Evolutionary conservation across 2,113 vertebrate species (phyloP).

Genomic region (Pelecanoides urinatrix): DNA sequence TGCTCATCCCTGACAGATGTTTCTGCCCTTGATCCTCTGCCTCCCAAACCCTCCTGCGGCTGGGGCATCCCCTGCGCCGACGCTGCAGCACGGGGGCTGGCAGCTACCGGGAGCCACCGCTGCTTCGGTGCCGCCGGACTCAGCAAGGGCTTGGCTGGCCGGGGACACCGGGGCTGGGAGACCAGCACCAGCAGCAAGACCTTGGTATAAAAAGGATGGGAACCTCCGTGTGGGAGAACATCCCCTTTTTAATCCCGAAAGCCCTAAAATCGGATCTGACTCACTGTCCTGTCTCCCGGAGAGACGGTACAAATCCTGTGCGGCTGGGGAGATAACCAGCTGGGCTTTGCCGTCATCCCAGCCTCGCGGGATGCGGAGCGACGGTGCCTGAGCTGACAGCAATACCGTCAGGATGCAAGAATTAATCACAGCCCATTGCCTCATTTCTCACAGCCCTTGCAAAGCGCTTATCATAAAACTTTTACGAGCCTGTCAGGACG

Average conservation of each 20-base stretch:
- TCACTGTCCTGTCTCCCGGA: neutral
- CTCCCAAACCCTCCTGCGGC: neutral
- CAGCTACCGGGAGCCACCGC: neutral
- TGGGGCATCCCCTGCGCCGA: neutral
- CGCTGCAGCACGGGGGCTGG: neutral
- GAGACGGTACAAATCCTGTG: neutral
- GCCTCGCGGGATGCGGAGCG: neutral
- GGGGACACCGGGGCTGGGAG: neutral
- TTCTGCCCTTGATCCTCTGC: neutral
- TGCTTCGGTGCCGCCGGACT: rapidly evolving
- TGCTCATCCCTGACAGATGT: neutral
- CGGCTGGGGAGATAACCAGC: neutral
- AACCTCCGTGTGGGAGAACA: neutral
- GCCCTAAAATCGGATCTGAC: neutral
- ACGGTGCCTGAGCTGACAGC: neutral
- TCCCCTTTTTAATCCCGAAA: neutral
- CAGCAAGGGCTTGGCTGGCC: rapidly evolving
- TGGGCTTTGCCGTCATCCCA: neutral
- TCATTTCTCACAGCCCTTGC: neutral
- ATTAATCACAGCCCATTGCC: neutral
- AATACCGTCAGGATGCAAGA: neutral
- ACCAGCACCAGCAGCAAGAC: neutral
- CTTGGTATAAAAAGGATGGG: neutral
- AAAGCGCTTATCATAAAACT: neutral
- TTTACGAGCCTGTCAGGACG: neutral